These are phyloP conservation scores for Kradibia gibbosae DNA, from an alignment of 1,140 invertebrate genomes.

Conservation along the genomic window DNA sequence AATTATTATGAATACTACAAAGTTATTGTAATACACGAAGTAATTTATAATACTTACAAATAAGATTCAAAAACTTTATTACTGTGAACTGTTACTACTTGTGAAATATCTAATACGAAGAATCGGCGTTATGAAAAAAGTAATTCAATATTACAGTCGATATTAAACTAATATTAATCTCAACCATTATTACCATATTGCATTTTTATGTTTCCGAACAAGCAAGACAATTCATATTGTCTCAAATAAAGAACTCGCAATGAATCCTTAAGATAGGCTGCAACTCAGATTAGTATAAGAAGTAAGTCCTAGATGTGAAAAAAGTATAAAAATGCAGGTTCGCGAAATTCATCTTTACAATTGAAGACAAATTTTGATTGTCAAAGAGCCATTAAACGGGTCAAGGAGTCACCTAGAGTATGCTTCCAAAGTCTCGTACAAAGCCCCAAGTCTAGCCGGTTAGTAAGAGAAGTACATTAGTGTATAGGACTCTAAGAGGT, in stretches of 20 bases:
- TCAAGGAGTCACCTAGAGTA: neutral
- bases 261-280: too few species aligned
- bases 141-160: constrained; percentile 2
- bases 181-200: neutral
- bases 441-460: too few species aligned
- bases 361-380: neutral
- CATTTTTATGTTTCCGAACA: too few species aligned
- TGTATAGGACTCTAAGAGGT: too few species aligned
- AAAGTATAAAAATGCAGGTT: neutral
- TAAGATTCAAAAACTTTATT: neutral
- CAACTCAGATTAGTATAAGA: too few species aligned
- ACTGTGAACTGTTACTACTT: too few species aligned
- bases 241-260: too few species aligned
- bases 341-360: neutral
- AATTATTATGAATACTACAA: constrained; percentile 27
- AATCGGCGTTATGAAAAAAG: neutral
- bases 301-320: too few species aligned
- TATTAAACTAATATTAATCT: constrained; percentile 25
- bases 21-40: neutral
- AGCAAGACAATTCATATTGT: too few species aligned
- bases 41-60: neutral
- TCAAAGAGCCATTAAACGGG: neutral
- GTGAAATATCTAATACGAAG: neutral
- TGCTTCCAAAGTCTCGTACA: too few species aligned
- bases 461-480: too few species aligned